These are phyloP conservation scores for Clunio marinus DNA, from an alignment of 2,888 invertebrate genomes.

Conservation along the genomic window DNA sequence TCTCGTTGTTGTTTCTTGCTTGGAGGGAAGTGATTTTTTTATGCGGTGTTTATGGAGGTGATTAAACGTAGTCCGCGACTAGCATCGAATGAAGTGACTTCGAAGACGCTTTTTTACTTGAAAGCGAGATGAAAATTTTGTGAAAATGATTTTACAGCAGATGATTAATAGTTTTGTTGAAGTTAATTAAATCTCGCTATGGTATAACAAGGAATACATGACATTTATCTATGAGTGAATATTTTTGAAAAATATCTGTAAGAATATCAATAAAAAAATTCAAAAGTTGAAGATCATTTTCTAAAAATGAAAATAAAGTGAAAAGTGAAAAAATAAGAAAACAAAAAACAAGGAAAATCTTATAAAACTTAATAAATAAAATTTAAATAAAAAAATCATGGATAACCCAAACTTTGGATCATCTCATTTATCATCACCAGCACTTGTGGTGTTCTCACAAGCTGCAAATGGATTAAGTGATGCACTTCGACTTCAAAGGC, in stretches of 20 bases:
- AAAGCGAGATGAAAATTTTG: not conserved
- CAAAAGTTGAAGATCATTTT: not conserved
- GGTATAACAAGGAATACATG: too few species aligned
- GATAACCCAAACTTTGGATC: constrained; percentile 72
- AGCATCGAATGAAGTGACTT: constrained; percentile 33
- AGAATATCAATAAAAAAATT: not conserved
- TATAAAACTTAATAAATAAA: not conserved
- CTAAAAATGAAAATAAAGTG: not conserved
- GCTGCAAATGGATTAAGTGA: constrained; percentile 70
- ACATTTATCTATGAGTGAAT: too few species aligned
- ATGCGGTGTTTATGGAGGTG: constrained; percentile 34
- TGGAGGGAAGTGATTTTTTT: constrained; percentile 11
- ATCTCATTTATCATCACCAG: constrained; percentile 68
- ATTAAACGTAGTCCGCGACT: constrained; percentile 34
- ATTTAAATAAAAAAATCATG: constrained; percentile 54
- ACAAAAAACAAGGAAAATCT: not conserved
- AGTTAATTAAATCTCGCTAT: too few species aligned
- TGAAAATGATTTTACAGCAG: not conserved
- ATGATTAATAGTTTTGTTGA: not conserved
- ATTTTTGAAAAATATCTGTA: not conserved
- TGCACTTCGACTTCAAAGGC: constrained; percentile 69
- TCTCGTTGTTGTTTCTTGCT: not conserved
- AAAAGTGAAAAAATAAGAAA: not conserved
- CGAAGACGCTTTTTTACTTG: constrained; percentile 19
- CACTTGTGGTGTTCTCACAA: constrained; percentile 70